Conservation (phyloP, 2,888 invertebrate genomes). For the Clistopyga incitator region DNA sequence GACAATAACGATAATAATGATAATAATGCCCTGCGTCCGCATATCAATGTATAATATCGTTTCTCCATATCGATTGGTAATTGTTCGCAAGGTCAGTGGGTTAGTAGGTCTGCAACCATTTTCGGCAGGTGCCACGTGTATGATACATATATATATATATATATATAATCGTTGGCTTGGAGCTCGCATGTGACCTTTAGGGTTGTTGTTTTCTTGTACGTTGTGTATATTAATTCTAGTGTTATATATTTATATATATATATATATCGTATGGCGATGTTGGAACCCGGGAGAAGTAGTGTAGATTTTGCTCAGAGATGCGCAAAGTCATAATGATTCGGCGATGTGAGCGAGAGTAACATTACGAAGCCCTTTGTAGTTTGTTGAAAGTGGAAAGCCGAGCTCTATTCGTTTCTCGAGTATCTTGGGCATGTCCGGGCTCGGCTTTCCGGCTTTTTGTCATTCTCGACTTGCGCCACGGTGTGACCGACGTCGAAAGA, state of each 20-base stretch:
- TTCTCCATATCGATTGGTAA: conserved; percentile 43
- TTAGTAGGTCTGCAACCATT: conserved; percentile 30
- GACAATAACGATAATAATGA: not conserved
- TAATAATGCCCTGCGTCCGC: not conserved
- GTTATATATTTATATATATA: not conserved
- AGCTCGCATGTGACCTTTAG: not conserved
- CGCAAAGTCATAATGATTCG: conserved; percentile 20
- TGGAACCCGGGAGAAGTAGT: not conserved
- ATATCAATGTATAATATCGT: conserved; percentile 2
- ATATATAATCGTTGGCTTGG: not conserved
- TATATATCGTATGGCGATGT: not conserved
- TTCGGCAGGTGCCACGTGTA: conserved; percentile 43
- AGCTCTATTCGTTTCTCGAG: not conserved
- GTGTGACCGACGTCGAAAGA: conserved; percentile 52
- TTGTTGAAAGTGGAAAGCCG: conserved; percentile 4
- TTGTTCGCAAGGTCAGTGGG: conserved; percentile 42
- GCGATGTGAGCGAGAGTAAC: conserved; percentile 2
- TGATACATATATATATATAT: conserved; percentile 1
- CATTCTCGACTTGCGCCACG: conserved; percentile 39
- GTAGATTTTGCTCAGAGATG: not conserved
- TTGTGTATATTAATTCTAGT: not conserved
- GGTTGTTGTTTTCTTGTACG: not conserved
- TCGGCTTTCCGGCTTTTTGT: conserved; percentile 45
- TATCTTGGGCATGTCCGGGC: not conserved
- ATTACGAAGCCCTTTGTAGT: not conserved